Evolutionary conservation across 2,113 vertebrate genomes (phyloP).

Genomic region (Mus pahari): DNA sequence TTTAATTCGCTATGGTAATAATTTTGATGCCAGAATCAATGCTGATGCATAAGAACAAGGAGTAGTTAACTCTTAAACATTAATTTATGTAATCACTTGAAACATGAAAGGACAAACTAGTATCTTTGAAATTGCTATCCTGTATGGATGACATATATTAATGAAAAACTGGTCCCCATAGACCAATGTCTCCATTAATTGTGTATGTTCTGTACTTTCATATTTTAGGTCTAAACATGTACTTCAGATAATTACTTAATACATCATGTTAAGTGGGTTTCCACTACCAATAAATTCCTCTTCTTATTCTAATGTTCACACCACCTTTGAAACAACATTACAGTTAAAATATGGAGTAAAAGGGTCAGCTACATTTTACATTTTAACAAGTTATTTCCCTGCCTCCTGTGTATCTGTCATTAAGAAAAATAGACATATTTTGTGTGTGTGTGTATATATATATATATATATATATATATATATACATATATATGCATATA

Average conservation of each 20-base stretch:
- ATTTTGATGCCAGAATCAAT: slow-evolving; percentile 61
- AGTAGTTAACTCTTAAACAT: slow-evolving; percentile 48
- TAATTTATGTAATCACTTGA: slow-evolving; percentile 56
- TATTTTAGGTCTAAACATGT: slow-evolving; percentile 28
- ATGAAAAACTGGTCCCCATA: slow-evolving; percentile 43
- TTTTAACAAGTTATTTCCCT: slow-evolving; percentile 28
- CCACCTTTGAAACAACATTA: background rate
- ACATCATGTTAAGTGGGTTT: slow-evolving; percentile 54
- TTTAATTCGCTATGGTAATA: slow-evolving; percentile 45
- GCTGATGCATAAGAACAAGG: slow-evolving; percentile 51
- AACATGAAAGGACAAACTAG: slow-evolving; percentile 53
- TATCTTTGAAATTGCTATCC: slow-evolving; percentile 57
- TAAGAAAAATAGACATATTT: slow-evolving; percentile 16
- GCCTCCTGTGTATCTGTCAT: background rate
- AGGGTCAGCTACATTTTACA: background rate
- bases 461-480: no score
- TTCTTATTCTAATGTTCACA: slow-evolving; percentile 29
- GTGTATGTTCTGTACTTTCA: background rate
- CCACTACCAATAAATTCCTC: slow-evolving; percentile 14
- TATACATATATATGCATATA: no score
- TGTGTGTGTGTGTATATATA: no score
- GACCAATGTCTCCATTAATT: slow-evolving; percentile 45
- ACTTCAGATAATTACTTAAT: slow-evolving; percentile 60
- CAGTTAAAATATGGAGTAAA: background rate
- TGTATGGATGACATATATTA: slow-evolving; percentile 20